Conservation (phyloP, 2,113 vertebrate species). For the Rhodinocichla rosea region DNA sequence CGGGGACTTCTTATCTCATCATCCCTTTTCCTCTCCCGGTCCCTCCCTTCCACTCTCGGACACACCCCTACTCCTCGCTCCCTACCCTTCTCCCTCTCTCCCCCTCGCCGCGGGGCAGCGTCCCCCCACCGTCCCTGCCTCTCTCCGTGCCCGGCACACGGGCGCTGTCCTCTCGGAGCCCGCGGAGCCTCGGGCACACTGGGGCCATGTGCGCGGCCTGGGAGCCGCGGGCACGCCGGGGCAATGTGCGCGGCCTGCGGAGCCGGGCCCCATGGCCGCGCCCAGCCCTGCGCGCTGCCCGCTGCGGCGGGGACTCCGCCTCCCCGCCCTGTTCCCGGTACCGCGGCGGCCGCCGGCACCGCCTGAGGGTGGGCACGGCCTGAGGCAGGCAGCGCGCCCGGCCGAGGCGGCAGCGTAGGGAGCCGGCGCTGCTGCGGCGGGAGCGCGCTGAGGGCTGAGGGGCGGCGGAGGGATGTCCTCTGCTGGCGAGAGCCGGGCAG, state of each 20-base stretch:
- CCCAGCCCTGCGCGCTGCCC: no score
- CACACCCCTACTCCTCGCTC: no score
- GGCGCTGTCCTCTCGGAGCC: neutral
- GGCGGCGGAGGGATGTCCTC: neutral
- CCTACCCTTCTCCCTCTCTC: no score
- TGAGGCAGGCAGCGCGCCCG: neutral
- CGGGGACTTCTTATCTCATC: no score
- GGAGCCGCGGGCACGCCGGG: no score
- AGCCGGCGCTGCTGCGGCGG: neutral
- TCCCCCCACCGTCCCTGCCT: fast-evolving
- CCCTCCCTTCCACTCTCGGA: no score
- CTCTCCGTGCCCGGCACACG: neutral
- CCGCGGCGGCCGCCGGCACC: no score
- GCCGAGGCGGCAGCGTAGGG: neutral
- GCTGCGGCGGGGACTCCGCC: neutral
- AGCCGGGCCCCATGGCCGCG: no score
- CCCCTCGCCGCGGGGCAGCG: fast-evolving
- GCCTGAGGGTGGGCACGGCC: neutral
- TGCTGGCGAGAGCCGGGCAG: neutral
- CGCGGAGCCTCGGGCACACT: neutral
- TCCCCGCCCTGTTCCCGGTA: no score
- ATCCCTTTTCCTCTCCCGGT: neutral
- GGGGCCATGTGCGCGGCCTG: neutral
- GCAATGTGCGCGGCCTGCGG: neutral
- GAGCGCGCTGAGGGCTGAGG: neutral